These are phyloP conservation scores for Eriocheir sinensis DNA, from an alignment of 1,140 invertebrate species.

Conservation along the genomic window DNA sequence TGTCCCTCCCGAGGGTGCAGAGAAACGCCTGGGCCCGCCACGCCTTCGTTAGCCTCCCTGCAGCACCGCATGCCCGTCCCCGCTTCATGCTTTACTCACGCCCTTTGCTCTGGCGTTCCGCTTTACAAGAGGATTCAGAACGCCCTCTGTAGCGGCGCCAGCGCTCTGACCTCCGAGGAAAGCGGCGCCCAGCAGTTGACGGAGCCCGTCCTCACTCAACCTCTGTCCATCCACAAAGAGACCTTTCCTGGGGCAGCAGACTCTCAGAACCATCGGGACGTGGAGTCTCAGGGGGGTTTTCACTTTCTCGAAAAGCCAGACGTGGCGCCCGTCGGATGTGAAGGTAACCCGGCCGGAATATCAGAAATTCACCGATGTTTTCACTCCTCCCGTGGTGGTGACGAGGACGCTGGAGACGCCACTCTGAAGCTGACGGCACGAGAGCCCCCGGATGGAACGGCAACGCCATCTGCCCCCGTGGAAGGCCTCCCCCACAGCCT, in stretches of 20 bases:
- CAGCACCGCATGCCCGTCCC: conserved; percentile 55
- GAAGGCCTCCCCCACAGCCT: background rate
- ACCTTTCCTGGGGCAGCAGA: background rate
- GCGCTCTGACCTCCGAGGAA: background rate
- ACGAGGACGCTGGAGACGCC: background rate
- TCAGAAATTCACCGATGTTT: background rate
- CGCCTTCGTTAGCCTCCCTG: conserved; percentile 44
- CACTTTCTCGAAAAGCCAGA: background rate
- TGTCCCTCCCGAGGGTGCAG: background rate
- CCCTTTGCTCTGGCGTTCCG: conserved; percentile 63
- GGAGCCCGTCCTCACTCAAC: background rate
- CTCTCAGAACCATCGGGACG: background rate
- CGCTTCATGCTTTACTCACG: conserved; percentile 61
- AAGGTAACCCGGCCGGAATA: background rate
- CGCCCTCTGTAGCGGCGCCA: conserved; percentile 29
- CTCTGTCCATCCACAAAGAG: background rate
- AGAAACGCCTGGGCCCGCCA: background rate
- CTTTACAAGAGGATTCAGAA: conserved; percentile 67
- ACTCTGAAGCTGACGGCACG: background rate
- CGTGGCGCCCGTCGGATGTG: background rate
- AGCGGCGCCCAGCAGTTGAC: background rate
- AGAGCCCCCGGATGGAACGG: conserved; percentile 67
- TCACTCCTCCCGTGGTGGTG: background rate
- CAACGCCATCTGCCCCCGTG: conserved; percentile 57
- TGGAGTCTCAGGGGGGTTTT: background rate